These are phyloP conservation scores for Aurelia aurita DNA, from an alignment of 30 jellyfish, hydroid and myxozoan species.

Conservation along the genomic window DNA sequence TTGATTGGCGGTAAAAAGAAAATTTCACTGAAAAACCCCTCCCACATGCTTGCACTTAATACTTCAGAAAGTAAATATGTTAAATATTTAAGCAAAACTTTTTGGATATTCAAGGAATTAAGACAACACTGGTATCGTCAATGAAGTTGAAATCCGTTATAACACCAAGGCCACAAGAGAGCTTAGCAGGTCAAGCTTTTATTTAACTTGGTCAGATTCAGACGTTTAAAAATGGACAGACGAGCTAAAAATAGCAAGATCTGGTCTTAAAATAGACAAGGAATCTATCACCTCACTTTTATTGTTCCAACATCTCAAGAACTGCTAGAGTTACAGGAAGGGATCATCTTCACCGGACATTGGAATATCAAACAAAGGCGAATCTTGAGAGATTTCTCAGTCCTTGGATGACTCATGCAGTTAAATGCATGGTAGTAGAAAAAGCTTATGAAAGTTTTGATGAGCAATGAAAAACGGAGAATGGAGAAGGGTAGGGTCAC, in stretches of 20 bases:
- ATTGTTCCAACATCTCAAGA: neutral
- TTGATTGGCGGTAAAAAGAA: too few species aligned
- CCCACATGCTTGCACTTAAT: too few species aligned
- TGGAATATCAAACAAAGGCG: conserved; percentile 7
- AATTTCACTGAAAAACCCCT: too few species aligned
- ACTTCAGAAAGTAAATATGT: too few species aligned
- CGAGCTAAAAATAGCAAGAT: conserved; percentile 20
- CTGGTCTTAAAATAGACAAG: conserved; percentile 36
- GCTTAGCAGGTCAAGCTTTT: conserved; percentile 30
- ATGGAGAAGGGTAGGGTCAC: too few species aligned
- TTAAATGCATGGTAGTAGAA: too few species aligned
- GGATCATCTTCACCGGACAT: neutral
- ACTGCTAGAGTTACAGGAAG: conserved; percentile 4
- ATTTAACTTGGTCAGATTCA: conserved; percentile 17
- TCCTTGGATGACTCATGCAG: neutral
- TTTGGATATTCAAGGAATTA: neutral
- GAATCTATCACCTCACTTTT: conserved; percentile 29
- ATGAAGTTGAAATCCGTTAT: conserved; percentile 38
- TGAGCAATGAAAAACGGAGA: too few species aligned
- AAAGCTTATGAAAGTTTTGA: too few species aligned
- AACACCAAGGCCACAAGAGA: conserved; percentile 16
- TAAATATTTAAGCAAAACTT: too few species aligned
- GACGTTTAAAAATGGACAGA: conserved; percentile 12
- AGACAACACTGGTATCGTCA: neutral
- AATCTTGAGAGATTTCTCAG: neutral